phyloP scores from a whole-genome alignment of 1,140 invertebrate genomes.

The Spodoptera litura region DNA sequence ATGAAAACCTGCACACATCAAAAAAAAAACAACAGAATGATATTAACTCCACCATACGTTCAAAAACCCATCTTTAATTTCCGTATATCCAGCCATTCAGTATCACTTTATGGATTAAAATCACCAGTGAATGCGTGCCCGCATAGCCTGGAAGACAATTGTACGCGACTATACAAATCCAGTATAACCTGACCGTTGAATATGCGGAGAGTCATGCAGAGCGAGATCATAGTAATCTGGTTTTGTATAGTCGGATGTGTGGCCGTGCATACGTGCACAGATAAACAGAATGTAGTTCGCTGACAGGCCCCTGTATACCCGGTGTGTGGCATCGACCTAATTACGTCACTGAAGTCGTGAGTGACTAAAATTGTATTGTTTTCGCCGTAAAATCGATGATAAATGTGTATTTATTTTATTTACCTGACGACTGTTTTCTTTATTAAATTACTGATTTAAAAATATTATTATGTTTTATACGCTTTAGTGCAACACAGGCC shows the following conservation, averaged over 20 bases:
- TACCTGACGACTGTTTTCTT: no score
- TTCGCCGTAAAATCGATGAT: not conserved
- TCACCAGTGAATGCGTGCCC: slow-evolving; percentile 36
- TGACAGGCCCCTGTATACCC: slow-evolving; percentile 13
- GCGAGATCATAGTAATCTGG: no score
- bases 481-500: no score
- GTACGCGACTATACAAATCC: not conserved
- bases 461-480: no score
- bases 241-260: not conserved
- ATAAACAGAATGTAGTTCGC: slow-evolving; percentile 29
- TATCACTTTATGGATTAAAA: slow-evolving; percentile 42
- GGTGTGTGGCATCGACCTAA: slow-evolving; percentile 3
- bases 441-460: no score
- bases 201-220: no score
- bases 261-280: slow-evolving; percentile 5
- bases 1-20: no score
- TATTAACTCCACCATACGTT: not conserved
- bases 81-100: not conserved
- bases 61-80: not conserved
- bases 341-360: slow-evolving; percentile 1
- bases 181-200: no score
- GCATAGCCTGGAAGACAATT: slow-evolving; percentile 37
- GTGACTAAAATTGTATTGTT: not conserved
- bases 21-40: no score
- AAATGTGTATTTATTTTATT: no score